Evolutionary conservation across 2,888 invertebrate genomes (phyloP).

Genomic region (Acrobasis repandana): DNA sequence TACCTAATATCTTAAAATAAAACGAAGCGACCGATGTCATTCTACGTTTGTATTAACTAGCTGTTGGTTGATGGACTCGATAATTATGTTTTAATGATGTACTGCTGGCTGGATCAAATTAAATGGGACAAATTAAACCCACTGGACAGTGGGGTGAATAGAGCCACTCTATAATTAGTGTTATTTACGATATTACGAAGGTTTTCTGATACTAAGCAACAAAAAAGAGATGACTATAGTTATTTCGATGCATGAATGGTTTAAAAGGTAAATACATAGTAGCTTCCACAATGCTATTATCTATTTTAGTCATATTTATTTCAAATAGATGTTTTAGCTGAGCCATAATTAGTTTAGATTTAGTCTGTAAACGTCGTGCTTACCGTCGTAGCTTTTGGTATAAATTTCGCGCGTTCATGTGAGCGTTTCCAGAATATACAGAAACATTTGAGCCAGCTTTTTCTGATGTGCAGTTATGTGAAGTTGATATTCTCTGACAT

Average conservation of each 20-base stretch:
- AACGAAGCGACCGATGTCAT: no score
- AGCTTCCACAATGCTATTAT: neutral
- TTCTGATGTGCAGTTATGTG: no score
- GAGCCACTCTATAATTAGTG: neutral
- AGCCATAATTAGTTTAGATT: no score
- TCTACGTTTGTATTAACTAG: no score
- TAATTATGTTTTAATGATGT: neutral
- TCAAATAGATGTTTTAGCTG: no score
- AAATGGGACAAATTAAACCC: neutral
- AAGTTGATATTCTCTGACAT: no score
- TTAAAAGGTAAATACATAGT: neutral
- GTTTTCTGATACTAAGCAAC: neutral
- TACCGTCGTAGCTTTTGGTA: no score
- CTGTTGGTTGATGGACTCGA: neutral
- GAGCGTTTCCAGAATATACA: no score
- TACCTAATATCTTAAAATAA: no score
- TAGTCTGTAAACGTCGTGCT: no score
- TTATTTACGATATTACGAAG: conserved; percentile 1
- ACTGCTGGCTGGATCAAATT: neutral
- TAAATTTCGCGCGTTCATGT: no score
- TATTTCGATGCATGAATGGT: neutral
- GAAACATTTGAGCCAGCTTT: no score
- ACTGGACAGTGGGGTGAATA: neutral
- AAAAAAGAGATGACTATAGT: neutral
- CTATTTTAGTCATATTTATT: neutral